Evolutionary conservation across 2,797 vertebrate genomes (phyloP).

Genomic region (Paramormyrops hopkinsi): DNA sequence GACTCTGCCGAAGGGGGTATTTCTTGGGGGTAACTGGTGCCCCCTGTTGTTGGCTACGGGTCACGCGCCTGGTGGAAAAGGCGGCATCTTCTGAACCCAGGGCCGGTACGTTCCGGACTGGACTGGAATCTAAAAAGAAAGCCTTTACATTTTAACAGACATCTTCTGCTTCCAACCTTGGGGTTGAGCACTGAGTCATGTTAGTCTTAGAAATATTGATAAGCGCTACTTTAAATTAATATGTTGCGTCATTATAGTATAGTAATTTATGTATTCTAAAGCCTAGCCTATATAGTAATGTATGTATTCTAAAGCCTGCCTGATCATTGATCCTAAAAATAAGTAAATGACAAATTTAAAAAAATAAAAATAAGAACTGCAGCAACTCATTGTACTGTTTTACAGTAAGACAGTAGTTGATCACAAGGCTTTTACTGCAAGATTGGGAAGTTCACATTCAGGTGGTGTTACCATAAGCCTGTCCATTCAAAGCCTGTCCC

Average conservation of each 20-base stretch:
- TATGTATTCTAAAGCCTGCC: background rate
- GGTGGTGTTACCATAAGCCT: background rate
- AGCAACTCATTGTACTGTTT: background rate
- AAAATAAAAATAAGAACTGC: background rate
- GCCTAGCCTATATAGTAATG: background rate
- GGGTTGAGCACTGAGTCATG: constrained; percentile 2
- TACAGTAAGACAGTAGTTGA: background rate
- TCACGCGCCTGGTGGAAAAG: constrained; percentile 82
- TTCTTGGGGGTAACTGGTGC: constrained; percentile 79
- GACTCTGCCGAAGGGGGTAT: constrained; percentile 83
- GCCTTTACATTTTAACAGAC: constrained; percentile 24
- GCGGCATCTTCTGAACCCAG: constrained; percentile 68
- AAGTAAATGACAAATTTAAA: background rate
- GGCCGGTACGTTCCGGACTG: constrained; percentile 60
- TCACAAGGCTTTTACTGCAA: background rate
- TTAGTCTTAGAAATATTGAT: background rate
- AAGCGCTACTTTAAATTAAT: background rate
- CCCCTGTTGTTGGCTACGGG: constrained; percentile 89
- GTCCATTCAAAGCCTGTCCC: background rate
- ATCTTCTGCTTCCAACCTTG: constrained; percentile 12
- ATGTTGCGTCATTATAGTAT: background rate
- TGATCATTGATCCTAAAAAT: background rate
- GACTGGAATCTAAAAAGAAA: constrained; percentile 64
- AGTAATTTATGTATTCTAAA: background rate
- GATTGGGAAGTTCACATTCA: background rate